A percentile compares a stretch with the other conserved stretches of the same genome.
phyloP scores from a whole-genome alignment of 2,797 vertebrate genomes.

The Melanotaenia trifasciata region DNA sequence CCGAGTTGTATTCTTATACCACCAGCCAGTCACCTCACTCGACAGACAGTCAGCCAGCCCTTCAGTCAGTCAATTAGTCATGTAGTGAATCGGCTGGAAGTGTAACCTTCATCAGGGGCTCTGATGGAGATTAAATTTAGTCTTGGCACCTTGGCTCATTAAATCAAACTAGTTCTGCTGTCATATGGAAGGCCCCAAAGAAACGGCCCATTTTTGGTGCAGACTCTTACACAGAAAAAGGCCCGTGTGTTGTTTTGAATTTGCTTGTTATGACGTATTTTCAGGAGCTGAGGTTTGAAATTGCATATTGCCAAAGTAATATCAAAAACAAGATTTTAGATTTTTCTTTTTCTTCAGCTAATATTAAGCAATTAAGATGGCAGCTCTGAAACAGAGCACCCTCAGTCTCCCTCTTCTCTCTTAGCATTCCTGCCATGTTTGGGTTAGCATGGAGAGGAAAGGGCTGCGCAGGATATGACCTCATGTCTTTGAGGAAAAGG shows the following conservation, averaged over 20 bases:
- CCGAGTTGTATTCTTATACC: slow-evolving; percentile 88
- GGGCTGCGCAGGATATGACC: slow-evolving; percentile 86
- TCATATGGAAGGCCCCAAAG: slow-evolving; percentile 43
- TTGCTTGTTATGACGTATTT: slow-evolving; percentile 17
- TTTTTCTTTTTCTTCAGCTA: slow-evolving; percentile 2
- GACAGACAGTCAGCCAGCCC: slow-evolving; percentile 68
- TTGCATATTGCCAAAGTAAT: background rate
- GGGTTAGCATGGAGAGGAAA: slow-evolving; percentile 85
- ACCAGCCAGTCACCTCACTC: slow-evolving; percentile 67
- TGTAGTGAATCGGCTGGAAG: slow-evolving; percentile 66
- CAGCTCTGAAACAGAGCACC: slow-evolving; percentile 57
- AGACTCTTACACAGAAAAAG: slow-evolving; percentile 17
- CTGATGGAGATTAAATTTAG: slow-evolving; percentile 73
- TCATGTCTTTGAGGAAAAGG: slow-evolving; percentile 86
- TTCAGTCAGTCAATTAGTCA: slow-evolving; percentile 76
- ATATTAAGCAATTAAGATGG: slow-evolving; percentile 28
- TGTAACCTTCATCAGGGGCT: slow-evolving; percentile 72
- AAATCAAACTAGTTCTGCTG: slow-evolving; percentile 68
- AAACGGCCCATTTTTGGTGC: slow-evolving; percentile 49
- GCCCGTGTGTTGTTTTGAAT: slow-evolving; percentile 15
- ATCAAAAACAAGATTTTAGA: slow-evolving; percentile 1
- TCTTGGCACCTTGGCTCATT: slow-evolving; percentile 69
- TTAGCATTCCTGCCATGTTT: slow-evolving; percentile 82
- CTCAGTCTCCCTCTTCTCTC: slow-evolving; percentile 56
- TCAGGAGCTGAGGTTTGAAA: slow-evolving; percentile 27